phyloP scores from a whole-genome alignment of 2,113 vertebrate species.

The Benitochromis conjunctus region DNA sequence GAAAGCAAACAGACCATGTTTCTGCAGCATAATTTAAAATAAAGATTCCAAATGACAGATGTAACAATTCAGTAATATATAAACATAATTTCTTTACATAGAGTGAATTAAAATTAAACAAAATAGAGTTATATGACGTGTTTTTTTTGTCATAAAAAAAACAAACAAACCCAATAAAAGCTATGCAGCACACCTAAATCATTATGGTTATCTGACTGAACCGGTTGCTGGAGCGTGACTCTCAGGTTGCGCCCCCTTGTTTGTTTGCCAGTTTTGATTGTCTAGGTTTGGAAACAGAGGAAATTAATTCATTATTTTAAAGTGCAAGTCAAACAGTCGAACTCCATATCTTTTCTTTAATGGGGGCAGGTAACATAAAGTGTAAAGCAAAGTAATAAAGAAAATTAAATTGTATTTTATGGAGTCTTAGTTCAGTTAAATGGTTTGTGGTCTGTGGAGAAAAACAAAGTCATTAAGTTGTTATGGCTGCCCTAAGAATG shows the following conservation, averaged over 20 bases:
- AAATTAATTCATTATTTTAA: conserved; percentile 15
- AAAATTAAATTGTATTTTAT: conserved; percentile 14
- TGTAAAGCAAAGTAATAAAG: not conserved
- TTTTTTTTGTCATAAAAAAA: not conserved
- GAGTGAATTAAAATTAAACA: not conserved
- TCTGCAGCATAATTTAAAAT: not conserved
- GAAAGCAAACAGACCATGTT: not conserved
- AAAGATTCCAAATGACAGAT: not conserved
- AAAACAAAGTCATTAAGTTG: not conserved
- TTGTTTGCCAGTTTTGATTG: not conserved
- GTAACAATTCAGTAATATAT: not conserved
- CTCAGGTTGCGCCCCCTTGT: not conserved
- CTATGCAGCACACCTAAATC: not conserved
- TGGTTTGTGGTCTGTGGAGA: not conserved
- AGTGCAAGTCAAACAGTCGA: conserved; percentile 16
- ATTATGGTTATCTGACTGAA: not conserved
- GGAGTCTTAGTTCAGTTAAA: not conserved
- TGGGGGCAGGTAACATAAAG: not conserved
- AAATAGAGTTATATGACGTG: not conserved
- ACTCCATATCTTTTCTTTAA: not conserved
- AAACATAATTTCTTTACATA: not conserved
- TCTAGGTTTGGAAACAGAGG: not conserved
- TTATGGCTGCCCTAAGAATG: not conserved
- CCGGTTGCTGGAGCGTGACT: not conserved
- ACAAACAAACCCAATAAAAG: not conserved